Evolutionary conservation across 1,140 invertebrate genomes (phyloP), one percentile per base, ranked within the genome.

Genomic region (Eubasilissa regina): DNA sequence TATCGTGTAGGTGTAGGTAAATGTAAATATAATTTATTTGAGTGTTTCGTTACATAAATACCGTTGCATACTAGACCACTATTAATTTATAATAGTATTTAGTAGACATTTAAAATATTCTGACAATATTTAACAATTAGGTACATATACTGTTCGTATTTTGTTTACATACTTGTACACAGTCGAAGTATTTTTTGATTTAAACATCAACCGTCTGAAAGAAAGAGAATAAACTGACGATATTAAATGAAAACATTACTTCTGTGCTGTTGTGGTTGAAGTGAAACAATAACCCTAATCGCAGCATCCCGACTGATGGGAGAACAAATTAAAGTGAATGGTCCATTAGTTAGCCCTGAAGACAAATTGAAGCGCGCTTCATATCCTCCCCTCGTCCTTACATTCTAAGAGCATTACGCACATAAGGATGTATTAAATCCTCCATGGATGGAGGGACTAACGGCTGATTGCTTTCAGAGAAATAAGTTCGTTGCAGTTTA

Each of bases 261-360:
- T 15, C n/a, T 0, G 19, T 64, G 21, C 60, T 64, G 9, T 64
- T 64, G 60, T 44, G 60, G 60, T 35, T 25, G 60, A 43, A 43
- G 10, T 43, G 19, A 64, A 64, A 64, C 60, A 64, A 64, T 64
- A 64, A 43, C 6, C 19, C 10, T 64, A 75, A 77, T 78, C 76
- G 73, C 77, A 66, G 25, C 51, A 60, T 72, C 64, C 64, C 44
- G 56, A 78, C 64, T 78, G 70, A 77, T 77, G 75, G 75, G 48
- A 70, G 48, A 75, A 73, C 77, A 79, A 81, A 78, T 81, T 78
- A 78, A 81, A 77, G 51, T 25, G 72, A 81, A 75, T 78, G 73
- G 70, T 53, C 74, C 80, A 79, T 81, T 81, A 81, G 73, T 81
- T 79, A 73, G 77, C 58, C 35, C 17, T 15, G 58, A 47, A 48